Evolutionary conservation across 1,140 invertebrate species (phyloP), one percentile per base, ranked within the genome.

Genomic region (Drosophila navojoa): DNA sequence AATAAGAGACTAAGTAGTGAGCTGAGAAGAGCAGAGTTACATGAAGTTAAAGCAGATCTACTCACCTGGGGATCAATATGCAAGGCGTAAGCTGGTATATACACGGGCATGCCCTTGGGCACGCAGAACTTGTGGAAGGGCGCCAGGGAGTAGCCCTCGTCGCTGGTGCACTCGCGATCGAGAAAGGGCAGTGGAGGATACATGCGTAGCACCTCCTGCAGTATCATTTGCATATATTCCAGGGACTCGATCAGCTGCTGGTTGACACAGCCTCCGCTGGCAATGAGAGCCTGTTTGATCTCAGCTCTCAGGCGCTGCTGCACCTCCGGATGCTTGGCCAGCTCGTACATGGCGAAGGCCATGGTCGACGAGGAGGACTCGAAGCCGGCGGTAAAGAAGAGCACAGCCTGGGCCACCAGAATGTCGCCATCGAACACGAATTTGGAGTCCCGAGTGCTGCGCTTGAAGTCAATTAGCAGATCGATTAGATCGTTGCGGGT

Each of bases 331-430:
- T 93, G 77, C 32, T 90, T 79, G 2, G 94, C 92, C 42, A 94
- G 35, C 70, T 94, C 93, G 75, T 93, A 95, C n/a, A 93, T 45
- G 13, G 93, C 90, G 79, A 93, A 93, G 0, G 90, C 77, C 76
- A 93, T 91, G 0, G 93, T 92, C 1, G 92, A 87, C 0, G 93
- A 91, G 3, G 93, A 92, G 1, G 93, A 93, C 69, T 94, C 93
- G 59, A 92, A 94, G 4, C 93, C 93, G 58, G 94, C 96, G 2
- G 93, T 90, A 71, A 96, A 95, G 76, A 96, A 96, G 5, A 95
- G 42, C 1, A 94, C 91, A 1, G 94, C 93, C 75, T 96, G 95
- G 0, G 94, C 93, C 1, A 94, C 84, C 4, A 96, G 57, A 1
- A 92, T 70, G 15, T 92, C 90, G 32, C 87, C 91, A n/a, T 92